Conservation (phyloP, 2,113 vertebrate species). For the Ctenodactylus gundi region DNA sequence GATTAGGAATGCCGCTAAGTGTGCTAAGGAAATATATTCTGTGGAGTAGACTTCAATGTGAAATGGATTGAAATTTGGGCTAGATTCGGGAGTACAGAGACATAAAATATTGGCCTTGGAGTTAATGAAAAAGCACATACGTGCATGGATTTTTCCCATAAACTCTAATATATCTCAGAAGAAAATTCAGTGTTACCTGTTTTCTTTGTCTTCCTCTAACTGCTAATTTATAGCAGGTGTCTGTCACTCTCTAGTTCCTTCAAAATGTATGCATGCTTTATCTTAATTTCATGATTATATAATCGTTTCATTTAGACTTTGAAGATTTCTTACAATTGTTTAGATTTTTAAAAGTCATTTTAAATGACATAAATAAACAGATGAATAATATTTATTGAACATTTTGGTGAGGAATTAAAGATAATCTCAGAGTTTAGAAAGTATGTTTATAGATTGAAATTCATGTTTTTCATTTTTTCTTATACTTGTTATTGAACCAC, state of each 20-base stretch:
- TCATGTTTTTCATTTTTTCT: neutral
- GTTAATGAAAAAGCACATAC: neutral
- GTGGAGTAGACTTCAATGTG: neutral
- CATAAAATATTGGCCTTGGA: neutral
- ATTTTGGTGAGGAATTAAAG: neutral
- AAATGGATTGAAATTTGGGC: constrained; percentile 36
- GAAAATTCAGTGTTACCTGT: neutral
- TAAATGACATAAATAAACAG: neutral
- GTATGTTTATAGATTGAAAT: rapidly evolving
- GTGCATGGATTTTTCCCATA: neutral
- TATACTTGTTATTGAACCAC: too few relatives aligned
- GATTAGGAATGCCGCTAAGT: constrained; percentile 55
- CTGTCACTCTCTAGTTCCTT: neutral
- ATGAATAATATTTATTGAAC: neutral
- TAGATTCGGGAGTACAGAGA: constrained; percentile 13
- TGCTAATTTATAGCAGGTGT: neutral
- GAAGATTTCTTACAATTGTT: neutral
- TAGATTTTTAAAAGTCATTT: too few relatives aligned
- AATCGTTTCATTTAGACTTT: neutral
- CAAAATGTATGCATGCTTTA: neutral
- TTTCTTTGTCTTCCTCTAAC: neutral
- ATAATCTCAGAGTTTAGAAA: neutral
- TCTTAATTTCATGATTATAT: neutral
- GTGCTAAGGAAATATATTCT: constrained; percentile 42
- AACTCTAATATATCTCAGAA: neutral